These are phyloP conservation scores for Aethina tumida DNA, from an alignment of 1,140 invertebrate species.

Conservation along the genomic window DNA sequence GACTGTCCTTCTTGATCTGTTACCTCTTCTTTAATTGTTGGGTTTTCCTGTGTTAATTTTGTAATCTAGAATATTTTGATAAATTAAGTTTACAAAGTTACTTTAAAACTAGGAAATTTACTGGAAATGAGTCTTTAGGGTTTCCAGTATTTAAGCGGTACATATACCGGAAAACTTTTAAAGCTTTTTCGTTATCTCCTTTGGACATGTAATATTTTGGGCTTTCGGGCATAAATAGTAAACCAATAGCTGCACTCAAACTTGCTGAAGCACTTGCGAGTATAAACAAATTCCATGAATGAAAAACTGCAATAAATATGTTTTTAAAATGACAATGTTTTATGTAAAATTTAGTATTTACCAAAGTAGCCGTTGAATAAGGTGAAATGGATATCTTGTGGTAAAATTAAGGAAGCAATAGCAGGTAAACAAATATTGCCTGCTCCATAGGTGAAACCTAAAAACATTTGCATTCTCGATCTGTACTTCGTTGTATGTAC, in stretches of 20 bases:
- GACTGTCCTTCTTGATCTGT: too few species aligned
- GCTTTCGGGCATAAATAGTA: constrained; percentile 63
- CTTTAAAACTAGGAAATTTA: constrained; percentile 34
- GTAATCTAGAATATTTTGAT: too few species aligned
- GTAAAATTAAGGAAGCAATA: constrained; percentile 44
- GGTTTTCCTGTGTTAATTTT: too few species aligned
- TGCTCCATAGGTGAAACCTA: constrained; percentile 47
- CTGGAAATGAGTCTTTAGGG: constrained; percentile 48
- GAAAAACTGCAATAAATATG: too few species aligned
- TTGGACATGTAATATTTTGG: constrained; percentile 69
- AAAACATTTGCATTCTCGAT: constrained; percentile 46
- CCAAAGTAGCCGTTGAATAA: constrained; percentile 32
- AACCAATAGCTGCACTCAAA: constrained; percentile 46
- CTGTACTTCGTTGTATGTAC: constrained; percentile 48
- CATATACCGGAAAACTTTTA: constrained; percentile 47
- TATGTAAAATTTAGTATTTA: constrained; percentile 30
- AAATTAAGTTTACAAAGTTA: too few species aligned
- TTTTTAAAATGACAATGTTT: constrained; percentile 25
- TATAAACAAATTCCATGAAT: constrained; percentile 68
- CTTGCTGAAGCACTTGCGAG: constrained; percentile 52
- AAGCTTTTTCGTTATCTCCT: constrained; percentile 53
- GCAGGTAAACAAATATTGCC: constrained; percentile 43
- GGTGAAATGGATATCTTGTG: constrained; percentile 35
- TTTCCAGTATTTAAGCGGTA: constrained; percentile 49
- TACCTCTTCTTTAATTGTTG: too few species aligned